These are phyloP conservation scores for Panagrolaimus sp. DNA, from an alignment of 1,140 invertebrate genomes.

Conservation along the genomic window DNA sequence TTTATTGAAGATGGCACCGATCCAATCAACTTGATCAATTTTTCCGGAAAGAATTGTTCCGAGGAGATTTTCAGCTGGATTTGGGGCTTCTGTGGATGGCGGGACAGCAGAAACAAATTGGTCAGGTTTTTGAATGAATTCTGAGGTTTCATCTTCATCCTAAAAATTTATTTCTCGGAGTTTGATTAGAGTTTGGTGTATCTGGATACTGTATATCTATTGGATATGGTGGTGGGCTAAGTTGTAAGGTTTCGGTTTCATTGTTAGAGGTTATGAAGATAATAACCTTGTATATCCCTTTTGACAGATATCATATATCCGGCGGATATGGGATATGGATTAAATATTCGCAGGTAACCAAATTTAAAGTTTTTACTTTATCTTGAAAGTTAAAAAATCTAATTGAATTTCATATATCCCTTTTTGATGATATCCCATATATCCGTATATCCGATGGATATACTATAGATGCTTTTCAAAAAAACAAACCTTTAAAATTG, in stretches of 20 bases:
- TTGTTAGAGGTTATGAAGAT: no score
- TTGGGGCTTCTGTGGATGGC: not conserved
- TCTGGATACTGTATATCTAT: not conserved
- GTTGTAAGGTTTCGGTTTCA: no score
- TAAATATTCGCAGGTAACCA: no score
- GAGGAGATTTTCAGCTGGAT: slow-evolving; percentile 20
- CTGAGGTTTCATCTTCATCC: slow-evolving; percentile 13
- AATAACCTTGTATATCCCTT: no score
- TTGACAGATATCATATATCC: no score
- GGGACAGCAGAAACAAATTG: slow-evolving; percentile 5
- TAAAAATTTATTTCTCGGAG: not conserved
- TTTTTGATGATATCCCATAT: no score
- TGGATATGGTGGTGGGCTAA: not conserved
- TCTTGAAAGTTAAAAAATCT: no score
- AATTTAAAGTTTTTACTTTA: no score
- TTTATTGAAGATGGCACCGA: slow-evolving; percentile 5
- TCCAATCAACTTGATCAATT: slow-evolving; percentile 16
- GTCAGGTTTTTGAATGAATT: slow-evolving; percentile 15
- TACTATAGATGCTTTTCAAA: no score
- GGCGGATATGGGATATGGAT: no score
- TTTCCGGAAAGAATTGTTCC: slow-evolving; percentile 13
- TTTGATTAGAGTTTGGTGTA: not conserved
- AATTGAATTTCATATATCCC: no score
- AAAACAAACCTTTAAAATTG: not conserved
- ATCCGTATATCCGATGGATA: no score